These are phyloP conservation scores for Gymnothorax javanicus DNA, from an alignment of 2,797 vertebrate genomes.

Conservation along the genomic window DNA sequence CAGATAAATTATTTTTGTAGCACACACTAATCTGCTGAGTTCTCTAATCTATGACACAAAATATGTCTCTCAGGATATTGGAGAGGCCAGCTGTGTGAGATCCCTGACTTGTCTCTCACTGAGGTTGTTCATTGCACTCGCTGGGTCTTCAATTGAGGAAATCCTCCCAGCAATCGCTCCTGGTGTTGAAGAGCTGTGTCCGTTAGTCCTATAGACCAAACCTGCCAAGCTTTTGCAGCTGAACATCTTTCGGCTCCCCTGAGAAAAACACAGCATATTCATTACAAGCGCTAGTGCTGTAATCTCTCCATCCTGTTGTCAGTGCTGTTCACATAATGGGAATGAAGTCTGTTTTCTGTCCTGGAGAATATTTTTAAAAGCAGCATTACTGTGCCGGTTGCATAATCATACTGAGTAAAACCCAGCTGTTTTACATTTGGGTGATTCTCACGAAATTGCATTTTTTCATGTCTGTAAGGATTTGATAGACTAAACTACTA, in stretches of 20 bases:
- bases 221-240: constrained; percentile 46
- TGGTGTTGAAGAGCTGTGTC: constrained; percentile 54
- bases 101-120: constrained; percentile 49
- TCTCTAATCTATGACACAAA: constrained; percentile 29
- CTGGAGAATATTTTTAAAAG: not conserved
- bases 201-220: constrained; percentile 43
- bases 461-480: too few relatives aligned
- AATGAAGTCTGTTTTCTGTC: not conserved
- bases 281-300: constrained; percentile 21
- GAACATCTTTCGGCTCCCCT: constrained; percentile 32
- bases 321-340: not conserved
- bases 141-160: constrained; percentile 65
- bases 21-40: not conserved
- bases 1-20: not conserved
- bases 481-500: too few relatives aligned
- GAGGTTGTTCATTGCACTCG: constrained; percentile 60
- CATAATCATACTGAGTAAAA: too few relatives aligned
- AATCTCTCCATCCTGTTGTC: not conserved
- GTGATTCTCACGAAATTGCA: too few relatives aligned
- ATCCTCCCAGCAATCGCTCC: constrained; percentile 62
- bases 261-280: constrained; percentile 32
- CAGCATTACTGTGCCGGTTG: too few relatives aligned
- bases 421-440: too few relatives aligned
- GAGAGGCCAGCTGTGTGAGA: constrained; percentile 38
- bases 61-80: constrained; percentile 42